Conservation (phyloP, 2,888 invertebrate genomes). For the Dichetophora obliterata region DNA sequence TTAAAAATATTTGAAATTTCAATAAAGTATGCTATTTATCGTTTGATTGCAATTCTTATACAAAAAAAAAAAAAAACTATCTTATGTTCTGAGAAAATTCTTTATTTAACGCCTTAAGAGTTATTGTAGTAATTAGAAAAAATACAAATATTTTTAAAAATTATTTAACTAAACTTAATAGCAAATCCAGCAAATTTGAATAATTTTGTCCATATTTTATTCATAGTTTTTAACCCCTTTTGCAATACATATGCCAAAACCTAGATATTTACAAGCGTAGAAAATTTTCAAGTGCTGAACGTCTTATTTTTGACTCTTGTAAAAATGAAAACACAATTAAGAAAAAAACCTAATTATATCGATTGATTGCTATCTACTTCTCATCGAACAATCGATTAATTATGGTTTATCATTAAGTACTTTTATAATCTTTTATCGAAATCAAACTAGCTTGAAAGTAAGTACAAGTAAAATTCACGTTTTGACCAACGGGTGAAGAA, state of each 20-base stretch:
- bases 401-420: too few relatives aligned
- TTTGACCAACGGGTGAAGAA: too few relatives aligned
- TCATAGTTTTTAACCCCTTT: constrained; percentile 4
- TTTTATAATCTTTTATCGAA: too few relatives aligned
- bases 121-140: background rate
- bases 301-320: constrained; percentile 7
- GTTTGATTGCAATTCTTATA: too few relatives aligned
- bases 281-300: constrained; percentile 45
- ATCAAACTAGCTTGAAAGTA: too few relatives aligned
- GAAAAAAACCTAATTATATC: too few relatives aligned
- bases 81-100: background rate
- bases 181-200: constrained; percentile 42
- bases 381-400: too few relatives aligned
- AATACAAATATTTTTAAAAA: background rate
- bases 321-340: constrained; percentile 24
- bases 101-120: constrained; percentile 4
- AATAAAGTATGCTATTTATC: too few relatives aligned
- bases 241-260: background rate
- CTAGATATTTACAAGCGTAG: constrained; percentile 19
- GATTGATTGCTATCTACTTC: too few relatives aligned
- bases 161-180: background rate
- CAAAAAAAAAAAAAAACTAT: too few relatives aligned
- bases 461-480: too few relatives aligned
- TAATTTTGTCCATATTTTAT: constrained; percentile 20
- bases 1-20: too few relatives aligned